Base-by-base conservation (phyloP, 2,797 vertebrate genomes). In the Pogoniulus pusillus region DNA sequence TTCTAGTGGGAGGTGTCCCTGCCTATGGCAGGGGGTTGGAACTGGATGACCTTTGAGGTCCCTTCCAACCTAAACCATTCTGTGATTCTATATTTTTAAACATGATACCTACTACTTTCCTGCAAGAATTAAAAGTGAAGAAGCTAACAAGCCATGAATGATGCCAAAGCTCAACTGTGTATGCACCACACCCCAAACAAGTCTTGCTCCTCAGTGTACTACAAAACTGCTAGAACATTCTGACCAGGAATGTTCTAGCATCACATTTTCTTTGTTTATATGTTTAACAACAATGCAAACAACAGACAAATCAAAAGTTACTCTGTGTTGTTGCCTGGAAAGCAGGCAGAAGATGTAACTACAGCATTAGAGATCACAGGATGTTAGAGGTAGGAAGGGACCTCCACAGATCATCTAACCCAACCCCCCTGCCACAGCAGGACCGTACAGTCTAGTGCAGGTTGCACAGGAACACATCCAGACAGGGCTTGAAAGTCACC, bases 301-400 rank as follows among this genome's bases (percentile, higher is more conserved):
- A 87, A n/a, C n/a, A n/a, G n/a, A 80, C 76, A 92, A 92, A 91
- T 59, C 65, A 85, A 92, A 81, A 19, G 23, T 55, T 79, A 62
- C 62, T 77, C 57, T 54, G 43, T 79, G 43, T 17, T 91, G 74
- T 72, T 92, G 95, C 83, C 85, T 91, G 81, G 77, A 89, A 91
- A 78, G 43, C 34, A 74, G 80, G 53, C 39, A 41, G 24, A 86
- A 35, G 64, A 94, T 91, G 59, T 53, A 94, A 91, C 53, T 91
- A 41, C 41, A 41, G 41, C n/a, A n/a, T n/a, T n/a, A n/a, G n/a
- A n/a, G 41, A 41, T 41, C 14, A 41, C 41, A 41, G 41, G 41
- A 17, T 41, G 41, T 41, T 41, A 41, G 41, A 16, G 16, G 16
- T 17, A 41, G 16, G 15, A 41, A 41, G 41, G 41, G 14, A 41